Conservation (phyloP, 2,888 invertebrate genomes). For the Dorcus parallelipipedus region DNA sequence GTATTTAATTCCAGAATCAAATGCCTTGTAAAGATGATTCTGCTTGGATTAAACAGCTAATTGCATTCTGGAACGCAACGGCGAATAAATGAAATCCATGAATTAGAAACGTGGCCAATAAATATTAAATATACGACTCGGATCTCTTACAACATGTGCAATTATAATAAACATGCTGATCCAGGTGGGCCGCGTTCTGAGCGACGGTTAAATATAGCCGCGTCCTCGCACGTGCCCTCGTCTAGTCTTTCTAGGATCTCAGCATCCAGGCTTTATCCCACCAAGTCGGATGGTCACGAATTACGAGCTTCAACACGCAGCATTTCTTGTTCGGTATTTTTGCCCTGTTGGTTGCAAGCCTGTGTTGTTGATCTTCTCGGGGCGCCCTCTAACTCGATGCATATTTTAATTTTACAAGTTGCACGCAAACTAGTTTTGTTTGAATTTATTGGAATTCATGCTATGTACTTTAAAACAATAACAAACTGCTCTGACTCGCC, state of each 20-base stretch:
- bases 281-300: neutral
- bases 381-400: too few relatives aligned
- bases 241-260: neutral
- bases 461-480: too few relatives aligned
- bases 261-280: neutral
- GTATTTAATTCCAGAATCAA: too few relatives aligned
- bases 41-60: neutral
- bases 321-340: neutral
- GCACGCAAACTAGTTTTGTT: too few relatives aligned
- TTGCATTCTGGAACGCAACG: neutral
- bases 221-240: neutral
- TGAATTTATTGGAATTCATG: too few relatives aligned
- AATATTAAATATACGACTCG: neutral
- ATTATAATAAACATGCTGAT: constrained; percentile 2
- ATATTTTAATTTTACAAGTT: too few relatives aligned
- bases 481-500: too few relatives aligned
- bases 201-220: neutral
- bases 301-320: neutral
- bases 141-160: neutral
- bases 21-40: too few relatives aligned
- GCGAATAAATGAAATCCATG: constrained; percentile 1
- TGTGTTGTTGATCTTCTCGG: too few relatives aligned
- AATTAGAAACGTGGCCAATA: neutral
- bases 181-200: neutral
- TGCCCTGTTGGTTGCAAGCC: too few relatives aligned